phyloP scores from a whole-genome alignment of 1,140 invertebrate genomes.

The Penaeus vannamei region DNA sequence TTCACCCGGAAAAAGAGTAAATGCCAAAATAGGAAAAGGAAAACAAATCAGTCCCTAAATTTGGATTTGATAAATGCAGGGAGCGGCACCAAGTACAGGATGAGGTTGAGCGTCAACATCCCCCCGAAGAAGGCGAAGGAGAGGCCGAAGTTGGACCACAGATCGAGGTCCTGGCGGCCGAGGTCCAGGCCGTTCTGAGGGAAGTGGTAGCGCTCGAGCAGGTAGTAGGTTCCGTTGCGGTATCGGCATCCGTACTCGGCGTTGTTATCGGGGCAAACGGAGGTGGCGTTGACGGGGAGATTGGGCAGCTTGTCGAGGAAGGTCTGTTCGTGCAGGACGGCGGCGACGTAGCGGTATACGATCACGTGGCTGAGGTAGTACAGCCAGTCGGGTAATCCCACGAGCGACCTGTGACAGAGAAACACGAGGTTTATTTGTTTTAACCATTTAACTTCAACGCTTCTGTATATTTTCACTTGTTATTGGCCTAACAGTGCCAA shows the following conservation, averaged over 20 bases:
- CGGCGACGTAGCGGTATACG: slow-evolving; percentile 83
- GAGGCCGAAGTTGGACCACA: slow-evolving; percentile 85
- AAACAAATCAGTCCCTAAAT: slow-evolving; percentile 82
- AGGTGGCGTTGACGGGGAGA: slow-evolving; percentile 67
- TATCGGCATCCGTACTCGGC: slow-evolving; percentile 73
- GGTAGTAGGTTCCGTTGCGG: slow-evolving; percentile 80
- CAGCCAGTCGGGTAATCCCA: slow-evolving; percentile 83
- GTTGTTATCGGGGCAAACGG: slow-evolving; percentile 68
- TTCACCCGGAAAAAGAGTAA: neutral
- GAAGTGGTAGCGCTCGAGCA: slow-evolving; percentile 82
- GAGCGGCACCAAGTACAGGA: slow-evolving; percentile 87
- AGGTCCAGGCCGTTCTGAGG: slow-evolving; percentile 67
- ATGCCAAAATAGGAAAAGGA: neutral
- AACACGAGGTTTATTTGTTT: neutral
- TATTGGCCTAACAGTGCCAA: too few relatives aligned
- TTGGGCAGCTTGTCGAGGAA: slow-evolving; percentile 73
- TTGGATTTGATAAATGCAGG: slow-evolving; percentile 90
- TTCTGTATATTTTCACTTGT: too few relatives aligned
- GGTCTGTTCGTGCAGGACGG: slow-evolving; percentile 80
- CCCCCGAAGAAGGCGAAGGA: slow-evolving; percentile 86
- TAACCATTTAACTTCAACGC: neutral
- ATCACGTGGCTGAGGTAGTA: slow-evolving; percentile 85
- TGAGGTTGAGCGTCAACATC: slow-evolving; percentile 85
- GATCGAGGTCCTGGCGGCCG: slow-evolving; percentile 74
- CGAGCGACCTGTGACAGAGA: slow-evolving; percentile 69